A percentile compares a stretch with the other conserved stretches of the same genome.
phyloP scores from a whole-genome alignment of 2,888 invertebrate genomes.

The Conistra vaccinii region DNA sequence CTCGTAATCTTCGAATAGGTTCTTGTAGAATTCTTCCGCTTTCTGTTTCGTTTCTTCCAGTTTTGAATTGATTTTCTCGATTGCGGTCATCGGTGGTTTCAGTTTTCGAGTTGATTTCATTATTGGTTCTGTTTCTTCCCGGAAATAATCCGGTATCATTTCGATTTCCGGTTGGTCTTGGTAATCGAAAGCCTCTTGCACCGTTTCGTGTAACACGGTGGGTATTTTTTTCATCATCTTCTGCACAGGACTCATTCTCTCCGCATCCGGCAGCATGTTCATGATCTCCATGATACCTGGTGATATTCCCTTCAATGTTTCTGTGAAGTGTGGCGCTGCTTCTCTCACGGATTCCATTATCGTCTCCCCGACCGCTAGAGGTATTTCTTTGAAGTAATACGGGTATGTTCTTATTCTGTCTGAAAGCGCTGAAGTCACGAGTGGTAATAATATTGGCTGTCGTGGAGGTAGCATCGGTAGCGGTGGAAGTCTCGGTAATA shows the following conservation, averaged over 20 bases:
- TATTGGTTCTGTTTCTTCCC: conserved; percentile 65
- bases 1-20: conserved; percentile 83
- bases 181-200: conserved; percentile 82
- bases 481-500: conserved; percentile 72
- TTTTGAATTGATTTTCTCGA: conserved; percentile 79
- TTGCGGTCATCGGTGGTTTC: conserved; percentile 70
- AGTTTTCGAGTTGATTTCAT: conserved; percentile 64
- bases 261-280: conserved; percentile 82
- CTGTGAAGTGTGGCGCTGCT: conserved; percentile 87
- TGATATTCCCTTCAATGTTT: conserved; percentile 85
- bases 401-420: conserved; percentile 88
- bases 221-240: conserved; percentile 85
- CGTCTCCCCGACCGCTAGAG: conserved; percentile 86
- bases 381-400: conserved; percentile 88
- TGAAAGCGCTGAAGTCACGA: conserved; percentile 85
- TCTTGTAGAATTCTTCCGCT: conserved; percentile 83
- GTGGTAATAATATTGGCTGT: conserved; percentile 82
- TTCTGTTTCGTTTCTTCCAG: conserved; percentile 83
- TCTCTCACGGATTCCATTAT: conserved; percentile 87
- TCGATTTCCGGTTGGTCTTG: conserved; percentile 75
- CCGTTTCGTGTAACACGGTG: conserved; percentile 84
- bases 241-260: conserved; percentile 79
- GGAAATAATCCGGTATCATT: conserved; percentile 70
- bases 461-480: conserved; percentile 80
- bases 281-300: conserved; percentile 87